Evolutionary conservation across 2,797 vertebrate genomes (phyloP).

Genomic region (Picus viridis): DNA sequence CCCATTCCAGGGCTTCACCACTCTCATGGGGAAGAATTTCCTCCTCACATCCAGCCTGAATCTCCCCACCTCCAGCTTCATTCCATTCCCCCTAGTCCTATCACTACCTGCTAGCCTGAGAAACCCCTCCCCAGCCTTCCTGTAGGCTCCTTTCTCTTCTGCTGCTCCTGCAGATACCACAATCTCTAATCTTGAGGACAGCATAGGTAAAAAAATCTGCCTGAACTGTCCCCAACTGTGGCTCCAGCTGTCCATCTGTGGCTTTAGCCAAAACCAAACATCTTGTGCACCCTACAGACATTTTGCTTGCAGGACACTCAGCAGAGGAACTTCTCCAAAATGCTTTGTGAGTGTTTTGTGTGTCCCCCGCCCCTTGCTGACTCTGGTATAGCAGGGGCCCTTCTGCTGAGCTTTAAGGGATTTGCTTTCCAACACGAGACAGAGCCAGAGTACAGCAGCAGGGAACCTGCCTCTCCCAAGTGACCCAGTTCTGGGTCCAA

Average conservation of each 20-base stretch:
- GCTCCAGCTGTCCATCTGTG: background rate
- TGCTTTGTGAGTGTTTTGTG: background rate
- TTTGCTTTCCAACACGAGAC: background rate
- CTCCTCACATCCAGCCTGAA: no score
- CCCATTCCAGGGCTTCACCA: no score
- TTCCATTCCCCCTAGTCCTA: no score
- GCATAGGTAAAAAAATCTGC: background rate
- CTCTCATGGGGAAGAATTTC: no score
- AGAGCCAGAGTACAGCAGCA: background rate
- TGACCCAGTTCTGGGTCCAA: background rate
- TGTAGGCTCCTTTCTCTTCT: background rate
- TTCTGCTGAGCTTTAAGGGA: rapidly evolving
- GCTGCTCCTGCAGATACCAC: background rate
- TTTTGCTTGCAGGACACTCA: background rate
- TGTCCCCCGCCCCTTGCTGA: background rate
- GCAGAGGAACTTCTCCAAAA: background rate
- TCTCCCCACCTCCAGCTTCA: no score
- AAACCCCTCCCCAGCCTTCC: no score
- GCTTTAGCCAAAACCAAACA: background rate
- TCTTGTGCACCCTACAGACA: rapidly evolving
- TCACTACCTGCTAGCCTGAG: no score
- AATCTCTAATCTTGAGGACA: background rate
- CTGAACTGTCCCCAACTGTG: background rate
- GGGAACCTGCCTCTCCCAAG: background rate
- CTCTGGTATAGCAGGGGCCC: background rate